phyloP scores from a whole-genome alignment of 2,113 vertebrate species.

The Hemiscyllium ocellatum region DNA sequence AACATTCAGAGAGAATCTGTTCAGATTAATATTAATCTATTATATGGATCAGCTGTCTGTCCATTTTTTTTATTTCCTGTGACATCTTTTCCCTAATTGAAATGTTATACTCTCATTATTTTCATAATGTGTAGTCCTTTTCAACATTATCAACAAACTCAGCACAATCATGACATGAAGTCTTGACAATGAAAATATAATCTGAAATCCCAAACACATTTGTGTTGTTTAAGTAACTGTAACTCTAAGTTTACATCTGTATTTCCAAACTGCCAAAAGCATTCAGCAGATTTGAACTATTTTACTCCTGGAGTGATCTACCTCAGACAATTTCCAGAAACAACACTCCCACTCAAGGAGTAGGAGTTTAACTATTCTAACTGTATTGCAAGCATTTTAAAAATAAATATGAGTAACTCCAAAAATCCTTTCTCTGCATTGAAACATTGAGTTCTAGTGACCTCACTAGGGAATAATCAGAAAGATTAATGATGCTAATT shows the following conservation, averaged over 20 bases:
- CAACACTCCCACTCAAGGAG: slow-evolving; percentile 10
- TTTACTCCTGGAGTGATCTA: not conserved
- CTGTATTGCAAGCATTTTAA: not conserved
- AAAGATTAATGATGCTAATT: not conserved
- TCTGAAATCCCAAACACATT: not conserved
- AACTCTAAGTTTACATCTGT: not conserved
- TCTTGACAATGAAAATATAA: not conserved
- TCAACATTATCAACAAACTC: not conserved
- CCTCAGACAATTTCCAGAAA: not conserved
- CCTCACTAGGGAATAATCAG: not conserved
- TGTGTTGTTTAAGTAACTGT: not conserved
- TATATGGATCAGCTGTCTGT: not conserved
- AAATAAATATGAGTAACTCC: slow-evolving; percentile 20
- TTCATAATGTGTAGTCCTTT: not conserved
- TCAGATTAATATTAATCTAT: not conserved
- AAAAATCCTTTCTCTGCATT: not conserved
- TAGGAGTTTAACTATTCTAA: not conserved
- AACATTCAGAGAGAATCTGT: not conserved
- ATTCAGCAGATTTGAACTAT: not conserved
- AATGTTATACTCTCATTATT: not conserved
- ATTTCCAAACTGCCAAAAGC: not conserved
- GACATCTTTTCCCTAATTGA: not conserved
- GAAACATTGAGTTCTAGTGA: not conserved
- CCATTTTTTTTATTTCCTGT: not conserved
- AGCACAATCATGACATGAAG: not conserved